A percentile compares a stretch with the other conserved stretches of the same genome.
These are phyloP conservation scores for Heliconius hewitsoni DNA, from an alignment of 1,140 invertebrate species.

Conservation along the genomic window DNA sequence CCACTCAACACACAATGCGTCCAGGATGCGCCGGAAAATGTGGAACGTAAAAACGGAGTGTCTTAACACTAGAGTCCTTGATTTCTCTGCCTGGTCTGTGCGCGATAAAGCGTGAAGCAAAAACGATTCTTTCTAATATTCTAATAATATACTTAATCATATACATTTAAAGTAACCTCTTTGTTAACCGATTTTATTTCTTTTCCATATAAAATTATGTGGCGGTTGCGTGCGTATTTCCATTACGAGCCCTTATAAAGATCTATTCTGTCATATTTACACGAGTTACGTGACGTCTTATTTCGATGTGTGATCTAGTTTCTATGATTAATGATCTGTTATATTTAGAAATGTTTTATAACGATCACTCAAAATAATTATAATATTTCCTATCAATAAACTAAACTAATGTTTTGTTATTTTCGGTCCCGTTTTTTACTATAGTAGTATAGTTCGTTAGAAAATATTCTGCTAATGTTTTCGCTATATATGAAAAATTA, in stretches of 20 bases:
- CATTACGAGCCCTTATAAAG: slow-evolving; percentile 31
- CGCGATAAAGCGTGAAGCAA: too few relatives aligned
- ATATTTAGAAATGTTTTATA: neutral
- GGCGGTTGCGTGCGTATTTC: slow-evolving; percentile 25
- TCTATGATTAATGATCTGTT: neutral
- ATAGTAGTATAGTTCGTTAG: neutral
- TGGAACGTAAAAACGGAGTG: too few relatives aligned
- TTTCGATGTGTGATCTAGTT: slow-evolving; percentile 19
- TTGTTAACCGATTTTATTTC: slow-evolving; percentile 15
- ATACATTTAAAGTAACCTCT: neutral
- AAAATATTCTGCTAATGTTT: too few relatives aligned
- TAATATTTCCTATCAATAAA: neutral
- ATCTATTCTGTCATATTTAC: slow-evolving; percentile 37
- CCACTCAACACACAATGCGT: too few relatives aligned
- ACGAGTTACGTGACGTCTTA: slow-evolving; percentile 37
- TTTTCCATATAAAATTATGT: neutral
- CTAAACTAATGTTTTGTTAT: neutral
- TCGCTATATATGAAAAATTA: too few relatives aligned
- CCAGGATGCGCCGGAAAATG: too few relatives aligned
- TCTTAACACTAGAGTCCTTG: too few relatives aligned
- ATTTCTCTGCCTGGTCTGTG: too few relatives aligned
- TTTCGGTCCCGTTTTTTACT: neutral
- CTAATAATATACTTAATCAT: too few relatives aligned
- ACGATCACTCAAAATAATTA: neutral
- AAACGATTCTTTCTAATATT: too few relatives aligned